phyloP scores from a whole-genome alignment of 2,888 invertebrate species.

The Hedychridium roseum region DNA sequence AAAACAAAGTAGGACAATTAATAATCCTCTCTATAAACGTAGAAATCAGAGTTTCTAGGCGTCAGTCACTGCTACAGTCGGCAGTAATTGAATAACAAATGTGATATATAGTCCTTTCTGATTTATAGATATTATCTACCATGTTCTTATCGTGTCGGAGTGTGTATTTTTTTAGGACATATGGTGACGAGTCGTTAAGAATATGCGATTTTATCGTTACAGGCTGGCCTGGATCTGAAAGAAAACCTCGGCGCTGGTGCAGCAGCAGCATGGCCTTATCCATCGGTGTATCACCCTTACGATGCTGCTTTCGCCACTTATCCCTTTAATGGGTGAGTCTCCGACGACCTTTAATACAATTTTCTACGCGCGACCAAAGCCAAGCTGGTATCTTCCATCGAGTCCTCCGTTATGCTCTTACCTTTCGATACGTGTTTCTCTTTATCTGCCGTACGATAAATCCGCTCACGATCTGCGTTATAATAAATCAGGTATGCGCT shows the following conservation, averaged over 20 bases:
- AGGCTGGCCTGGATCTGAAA: constrained; percentile 89
- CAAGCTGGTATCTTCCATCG: constrained; percentile 17
- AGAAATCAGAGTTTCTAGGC: no score
- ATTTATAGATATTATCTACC: no score
- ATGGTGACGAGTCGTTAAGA: neutral
- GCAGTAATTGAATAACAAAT: no score
- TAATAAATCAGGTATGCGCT: neutral
- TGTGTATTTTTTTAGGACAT: no score
- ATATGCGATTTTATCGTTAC: constrained; percentile 52
- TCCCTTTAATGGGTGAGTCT: constrained; percentile 92
- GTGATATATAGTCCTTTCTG: no score
- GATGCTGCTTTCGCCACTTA: constrained; percentile 93
- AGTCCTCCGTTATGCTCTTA: constrained; percentile 34
- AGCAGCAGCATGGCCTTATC: constrained; percentile 86
- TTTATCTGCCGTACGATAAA: no score
- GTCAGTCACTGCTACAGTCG: no score
- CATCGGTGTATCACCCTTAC: constrained; percentile 92
- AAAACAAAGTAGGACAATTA: no score
- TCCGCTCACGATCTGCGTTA: no score
- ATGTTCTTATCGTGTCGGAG: no score
- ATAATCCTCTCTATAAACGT: no score
- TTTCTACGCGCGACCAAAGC: neutral
- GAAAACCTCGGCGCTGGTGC: constrained; percentile 86
- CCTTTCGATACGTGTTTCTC: no score
- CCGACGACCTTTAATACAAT: neutral